Conservation (phyloP, 1,140 invertebrate species). For the Leptoteleia sp. region DNA sequence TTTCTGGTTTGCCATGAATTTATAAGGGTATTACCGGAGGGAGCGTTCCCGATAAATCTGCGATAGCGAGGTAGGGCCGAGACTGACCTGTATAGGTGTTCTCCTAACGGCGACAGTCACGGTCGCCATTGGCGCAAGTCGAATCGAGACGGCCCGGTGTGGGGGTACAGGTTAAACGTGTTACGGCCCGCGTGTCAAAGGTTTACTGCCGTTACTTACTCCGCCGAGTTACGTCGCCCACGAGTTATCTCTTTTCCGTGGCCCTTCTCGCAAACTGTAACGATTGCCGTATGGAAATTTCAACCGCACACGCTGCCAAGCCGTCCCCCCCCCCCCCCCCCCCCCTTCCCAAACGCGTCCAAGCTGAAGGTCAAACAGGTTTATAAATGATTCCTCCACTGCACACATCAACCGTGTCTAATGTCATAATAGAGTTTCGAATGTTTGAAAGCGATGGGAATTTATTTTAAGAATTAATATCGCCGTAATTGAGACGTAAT, state of each 20-base stretch:
- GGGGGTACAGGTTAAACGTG: conserved; percentile 69
- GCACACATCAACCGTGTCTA: conserved; percentile 20
- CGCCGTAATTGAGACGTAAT: too few relatives aligned
- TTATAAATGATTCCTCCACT: conserved; percentile 51
- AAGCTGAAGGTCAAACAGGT: conserved; percentile 47
- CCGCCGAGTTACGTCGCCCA: conserved; percentile 54
- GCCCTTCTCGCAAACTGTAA: conserved; percentile 66
- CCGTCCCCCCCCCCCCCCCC: conserved; percentile 8
- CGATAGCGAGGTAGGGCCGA: conserved; percentile 61
- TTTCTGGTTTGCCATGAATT: conserved; percentile 69
- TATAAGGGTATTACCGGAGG: conserved; percentile 73
- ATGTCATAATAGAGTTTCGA: conserved; percentile 52
- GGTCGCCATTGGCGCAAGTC: conserved; percentile 50
- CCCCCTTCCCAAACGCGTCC: conserved; percentile 18
- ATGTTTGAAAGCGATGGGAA: neutral
- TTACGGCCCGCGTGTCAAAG: conserved; percentile 71
- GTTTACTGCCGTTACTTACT: conserved; percentile 70
- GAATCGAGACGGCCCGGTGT: conserved; percentile 41
- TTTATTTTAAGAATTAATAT: neutral
- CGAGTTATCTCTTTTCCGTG: conserved; percentile 62
- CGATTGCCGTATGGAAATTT: conserved; percentile 72
- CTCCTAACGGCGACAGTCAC: conserved; percentile 56
- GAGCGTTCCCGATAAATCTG: conserved; percentile 71
- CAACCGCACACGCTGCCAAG: conserved; percentile 59
- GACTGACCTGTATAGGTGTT: conserved; percentile 61